Evolutionary conservation across 2,113 vertebrate genomes (phyloP), one percentile per base, ranked within the genome.

Genomic region (Scomber colias): DNA sequence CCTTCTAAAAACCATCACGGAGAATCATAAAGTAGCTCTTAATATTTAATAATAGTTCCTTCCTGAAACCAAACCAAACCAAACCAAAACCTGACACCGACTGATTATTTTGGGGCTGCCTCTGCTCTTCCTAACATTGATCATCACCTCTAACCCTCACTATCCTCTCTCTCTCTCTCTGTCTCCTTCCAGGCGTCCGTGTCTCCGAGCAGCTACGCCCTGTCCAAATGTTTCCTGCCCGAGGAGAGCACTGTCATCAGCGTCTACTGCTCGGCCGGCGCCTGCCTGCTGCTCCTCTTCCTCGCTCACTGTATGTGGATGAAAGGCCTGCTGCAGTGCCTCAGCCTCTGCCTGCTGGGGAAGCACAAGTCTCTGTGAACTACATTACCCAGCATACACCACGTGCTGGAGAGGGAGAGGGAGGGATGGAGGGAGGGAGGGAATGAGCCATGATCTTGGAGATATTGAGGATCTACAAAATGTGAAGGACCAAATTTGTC

Each of bases 201-300:
- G 83, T 96, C 96, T 0, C 67, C 96, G 11, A 64, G 81, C 57
- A 92, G 95, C 27, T 95, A 95, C 56, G 79, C 94, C 45, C 95
- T 97, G 66, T 94, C 92, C 78, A 98, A 99, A 92, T 99, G 97
- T 90, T 96, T 95, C 92, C 95, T 99, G 77, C 97, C 97, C 0
- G 81, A 86, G 8, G 97, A 99, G 95, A 94, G 95, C 92, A 96
- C 92, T 3, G 95, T 98, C 73, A 94, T 96, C 87, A 56, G 90
- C 40, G 88, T 92, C 0, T 98, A 99, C 93, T 93, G 95, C 49
- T 92, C 90, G 17, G 94, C 94, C 9, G 95, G 92, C 0, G 93
- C 86, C 66, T 72, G 94, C 84, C 89, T 97, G 17, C 63, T 92
- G 51, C 63, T 96, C 90, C 89, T 96, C 55, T 5, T 91, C 35